These are phyloP conservation scores for Mus spicilegus DNA, from an alignment of 2,113 vertebrate genomes.

Conservation along the genomic window DNA sequence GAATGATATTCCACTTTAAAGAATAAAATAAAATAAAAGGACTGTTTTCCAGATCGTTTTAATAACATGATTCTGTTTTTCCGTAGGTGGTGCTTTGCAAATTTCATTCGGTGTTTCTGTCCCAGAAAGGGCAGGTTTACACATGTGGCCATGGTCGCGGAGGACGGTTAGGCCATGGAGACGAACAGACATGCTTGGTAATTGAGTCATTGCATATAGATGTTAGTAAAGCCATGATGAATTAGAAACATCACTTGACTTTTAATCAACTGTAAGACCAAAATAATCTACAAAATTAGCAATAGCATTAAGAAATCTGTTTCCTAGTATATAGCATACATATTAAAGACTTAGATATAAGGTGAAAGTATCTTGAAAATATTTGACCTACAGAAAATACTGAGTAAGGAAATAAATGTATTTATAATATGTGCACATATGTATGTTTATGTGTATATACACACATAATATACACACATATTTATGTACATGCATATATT, in stretches of 20 bases:
- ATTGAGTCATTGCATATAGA: conserved; percentile 55
- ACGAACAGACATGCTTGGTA: conserved; percentile 98
- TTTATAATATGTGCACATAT: neutral
- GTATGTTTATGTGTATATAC: neutral
- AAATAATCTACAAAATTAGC: conserved; percentile 6
- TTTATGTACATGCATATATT: neutral
- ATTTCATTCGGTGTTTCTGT: conserved; percentile 98
- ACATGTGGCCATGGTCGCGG: conserved; percentile 98
- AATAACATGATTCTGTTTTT: conserved; percentile 55
- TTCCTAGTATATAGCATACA: conserved; percentile 28
- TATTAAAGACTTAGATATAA: conserved; percentile 24
- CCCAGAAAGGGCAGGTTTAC: conserved; percentile 97
- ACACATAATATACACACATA: neutral
- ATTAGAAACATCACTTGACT: conserved; percentile 23
- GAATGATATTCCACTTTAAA: neutral
- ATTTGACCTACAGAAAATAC: conserved; percentile 28
- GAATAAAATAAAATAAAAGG: neutral
- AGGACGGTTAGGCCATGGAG: conserved; percentile 97
- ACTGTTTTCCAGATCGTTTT: conserved; percentile 15
- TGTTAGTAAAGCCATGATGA: conserved; percentile 31
- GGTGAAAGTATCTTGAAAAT: conserved; percentile 5
- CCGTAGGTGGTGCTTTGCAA: conserved; percentile 96
- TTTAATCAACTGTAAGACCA: neutral
- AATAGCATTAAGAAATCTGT: neutral
- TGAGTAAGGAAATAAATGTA: conserved; percentile 5